phyloP scores from a whole-genome alignment of 2,797 vertebrate species.

The Anabacerthia variegaticeps region DNA sequence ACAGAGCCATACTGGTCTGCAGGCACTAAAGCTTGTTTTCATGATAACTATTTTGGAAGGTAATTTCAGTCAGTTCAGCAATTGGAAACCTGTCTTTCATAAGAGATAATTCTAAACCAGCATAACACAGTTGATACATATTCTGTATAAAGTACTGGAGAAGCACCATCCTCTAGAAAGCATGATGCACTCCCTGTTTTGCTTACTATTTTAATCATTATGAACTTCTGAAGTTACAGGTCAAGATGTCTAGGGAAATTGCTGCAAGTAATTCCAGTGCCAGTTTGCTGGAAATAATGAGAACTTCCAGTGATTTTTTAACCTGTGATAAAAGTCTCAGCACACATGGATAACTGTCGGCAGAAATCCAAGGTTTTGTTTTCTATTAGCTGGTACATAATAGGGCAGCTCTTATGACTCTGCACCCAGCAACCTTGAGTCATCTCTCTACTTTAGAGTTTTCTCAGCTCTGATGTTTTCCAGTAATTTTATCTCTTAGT shows the following conservation, averaged over 20 bases:
- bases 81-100: background rate
- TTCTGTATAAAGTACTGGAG: background rate
- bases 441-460: background rate
- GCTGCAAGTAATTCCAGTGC: background rate
- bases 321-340: background rate
- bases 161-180: background rate
- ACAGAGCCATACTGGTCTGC: background rate
- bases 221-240: background rate
- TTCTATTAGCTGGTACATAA: background rate
- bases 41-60: background rate
- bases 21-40: background rate
- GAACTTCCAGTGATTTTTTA: background rate
- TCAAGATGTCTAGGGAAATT: background rate
- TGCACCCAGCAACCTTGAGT: background rate
- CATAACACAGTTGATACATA: background rate
- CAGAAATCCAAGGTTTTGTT: background rate
- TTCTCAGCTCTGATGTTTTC: background rate
- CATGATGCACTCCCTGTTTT: background rate
- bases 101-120: background rate
- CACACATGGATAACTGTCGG: background rate
- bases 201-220: background rate
- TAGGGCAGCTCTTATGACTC: background rate
- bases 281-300: background rate
- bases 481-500: background rate
- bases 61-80: background rate